phyloP scores from a whole-genome alignment of 2,888 invertebrate species.

The Orchesella flavescens region DNA sequence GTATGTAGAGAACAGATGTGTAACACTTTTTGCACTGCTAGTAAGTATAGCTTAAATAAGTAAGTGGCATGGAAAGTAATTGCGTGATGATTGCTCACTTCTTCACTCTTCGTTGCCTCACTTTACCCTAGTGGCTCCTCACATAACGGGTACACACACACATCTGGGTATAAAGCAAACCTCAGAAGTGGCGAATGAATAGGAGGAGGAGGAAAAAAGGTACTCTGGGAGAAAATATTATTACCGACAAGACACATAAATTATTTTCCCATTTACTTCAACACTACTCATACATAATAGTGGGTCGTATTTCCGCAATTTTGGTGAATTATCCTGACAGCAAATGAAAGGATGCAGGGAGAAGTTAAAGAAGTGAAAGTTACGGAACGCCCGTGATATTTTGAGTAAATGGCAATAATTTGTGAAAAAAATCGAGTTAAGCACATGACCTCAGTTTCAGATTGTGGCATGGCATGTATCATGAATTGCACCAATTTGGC shows the following conservation, averaged over 20 bases:
- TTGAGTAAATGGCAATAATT: constrained; percentile 28
- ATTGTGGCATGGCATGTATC: constrained; percentile 21
- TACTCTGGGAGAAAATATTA: constrained; percentile 40
- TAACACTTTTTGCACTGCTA: background rate
- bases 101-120: constrained; percentile 53
- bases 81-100: constrained; percentile 67
- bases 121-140: constrained; percentile 45
- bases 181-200: background rate
- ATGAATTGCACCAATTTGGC: constrained; percentile 29
- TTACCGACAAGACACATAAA: constrained; percentile 58
- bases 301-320: constrained; percentile 54
- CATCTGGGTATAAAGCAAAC: background rate
- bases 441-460: constrained; percentile 13
- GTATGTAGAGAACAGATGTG: background rate
- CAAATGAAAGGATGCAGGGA: constrained; percentile 39
- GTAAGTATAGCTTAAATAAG: constrained; percentile 21
- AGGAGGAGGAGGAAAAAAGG: background rate
- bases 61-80: constrained; percentile 63
- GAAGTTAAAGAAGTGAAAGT: constrained; percentile 27
- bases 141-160: background rate
- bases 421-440: constrained; percentile 9
- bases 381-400: constrained; percentile 45
- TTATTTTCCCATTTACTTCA: constrained; percentile 55
- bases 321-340: constrained; percentile 51
- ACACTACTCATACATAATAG: constrained; percentile 51